Percentiles rank a stretch among this genome's conserved stretches.
Evolutionary conservation across 1,140 invertebrate genomes (phyloP).

Genomic region (Ips nitidus): DNA sequence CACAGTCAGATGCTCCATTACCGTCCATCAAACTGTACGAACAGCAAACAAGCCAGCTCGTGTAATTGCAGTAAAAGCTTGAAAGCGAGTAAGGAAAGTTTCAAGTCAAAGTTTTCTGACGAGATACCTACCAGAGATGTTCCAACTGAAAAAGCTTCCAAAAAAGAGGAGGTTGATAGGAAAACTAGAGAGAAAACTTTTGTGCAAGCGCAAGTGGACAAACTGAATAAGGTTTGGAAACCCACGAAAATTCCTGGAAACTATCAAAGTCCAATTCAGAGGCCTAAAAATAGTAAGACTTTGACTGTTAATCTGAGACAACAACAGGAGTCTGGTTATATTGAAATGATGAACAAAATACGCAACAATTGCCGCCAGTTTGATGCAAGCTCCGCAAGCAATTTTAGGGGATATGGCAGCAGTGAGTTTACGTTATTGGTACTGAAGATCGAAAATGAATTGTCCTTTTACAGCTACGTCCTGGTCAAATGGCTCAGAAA

Average conservation of each 20-base stretch:
- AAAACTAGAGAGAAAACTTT: slow-evolving; percentile 24
- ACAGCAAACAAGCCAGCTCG: not conserved
- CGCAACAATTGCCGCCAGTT: slow-evolving; percentile 21
- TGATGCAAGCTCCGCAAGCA: not conserved
- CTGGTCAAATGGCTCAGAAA: not conserved
- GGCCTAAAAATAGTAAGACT: not conserved
- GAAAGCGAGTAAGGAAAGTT: slow-evolving; percentile 1
- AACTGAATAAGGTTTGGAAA: slow-evolving; percentile 30
- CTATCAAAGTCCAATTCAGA: not conserved
- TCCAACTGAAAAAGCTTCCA: not conserved
- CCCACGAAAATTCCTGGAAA: not conserved
- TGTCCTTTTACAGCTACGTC: not conserved
- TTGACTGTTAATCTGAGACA: not conserved
- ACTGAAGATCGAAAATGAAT: not conserved
- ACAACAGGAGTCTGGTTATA: slow-evolving; percentile 19
- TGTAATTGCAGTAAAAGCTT: not conserved
- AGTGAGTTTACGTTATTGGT: not conserved
- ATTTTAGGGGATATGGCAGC: not conserved
- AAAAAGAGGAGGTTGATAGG: not conserved
- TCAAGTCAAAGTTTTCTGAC: not conserved
- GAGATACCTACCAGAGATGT: slow-evolving; percentile 14
- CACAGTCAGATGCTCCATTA: slow-evolving; percentile 17
- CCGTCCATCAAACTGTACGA: not conserved
- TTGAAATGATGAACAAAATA: slow-evolving; percentile 31
- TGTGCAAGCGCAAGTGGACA: slow-evolving; percentile 36